Base-by-base conservation (phyloP, 2,888 invertebrate genomes). In the Lithophane leautieri region DNA sequence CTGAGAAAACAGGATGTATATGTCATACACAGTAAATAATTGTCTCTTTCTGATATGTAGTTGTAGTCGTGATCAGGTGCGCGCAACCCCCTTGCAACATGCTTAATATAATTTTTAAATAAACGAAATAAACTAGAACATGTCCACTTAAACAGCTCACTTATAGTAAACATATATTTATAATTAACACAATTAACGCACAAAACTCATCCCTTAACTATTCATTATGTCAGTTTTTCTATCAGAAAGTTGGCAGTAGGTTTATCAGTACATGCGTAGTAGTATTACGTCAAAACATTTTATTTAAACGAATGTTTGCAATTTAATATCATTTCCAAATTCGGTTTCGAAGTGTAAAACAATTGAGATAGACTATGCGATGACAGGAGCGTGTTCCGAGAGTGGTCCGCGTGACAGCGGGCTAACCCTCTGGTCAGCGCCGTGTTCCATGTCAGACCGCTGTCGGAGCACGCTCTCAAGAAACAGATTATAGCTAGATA, bases 201-300 rank as follows among this genome's bases (percentile, higher is more conserved):
- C 94, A 92, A 93, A 90, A 91, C 90, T 93, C 93, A 94, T 94
- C 88, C 90, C 95, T 94, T 94, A 95, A 90, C 90, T 91, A 92
- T 87, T 89, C 84, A 87, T 83, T 88, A 90, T 88, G 88, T 89
- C 88, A 91, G 90, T 89, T 86, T 85, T 89, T 91, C 91, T 93
- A 94, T 94, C 92, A 94, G 93, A 94, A 94, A 93, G 92, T 94
- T 96, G 96, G 96, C 96, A 96, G 96, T 96, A 94, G 92, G 91
- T 91, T 85, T 81, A 90, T 95, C 95, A 95, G 95, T 95, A 91
- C 95, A 89, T 90, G 89, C 86, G 81, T 81, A 81, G 79, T 70
- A 70, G 91, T 82, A 92, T 91, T 90, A 83, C 88, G 88, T 88
- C 78, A 85, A 84, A 77, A 86, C 76, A 78, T 88, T 91, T 91